phyloP scores from a whole-genome alignment of 2,888 invertebrate genomes.

The Octonoba sinensis region DNA sequence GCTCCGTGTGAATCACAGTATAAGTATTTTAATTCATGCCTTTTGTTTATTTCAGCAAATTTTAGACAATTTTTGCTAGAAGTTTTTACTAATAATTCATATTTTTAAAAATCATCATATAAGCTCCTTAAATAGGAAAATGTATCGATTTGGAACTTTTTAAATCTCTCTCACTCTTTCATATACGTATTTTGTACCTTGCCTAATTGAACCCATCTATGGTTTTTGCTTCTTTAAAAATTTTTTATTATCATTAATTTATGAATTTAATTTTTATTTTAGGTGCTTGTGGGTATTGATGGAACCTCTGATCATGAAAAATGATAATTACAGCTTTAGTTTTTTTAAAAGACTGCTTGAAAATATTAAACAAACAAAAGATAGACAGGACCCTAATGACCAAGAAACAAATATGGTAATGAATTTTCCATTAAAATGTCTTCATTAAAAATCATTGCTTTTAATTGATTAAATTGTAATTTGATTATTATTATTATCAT shows the following conservation, averaged over 20 bases:
- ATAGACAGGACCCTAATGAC: conserved; percentile 86
- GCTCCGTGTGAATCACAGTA: too few relatives aligned
- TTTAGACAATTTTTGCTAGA: too few relatives aligned
- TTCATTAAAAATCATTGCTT: not conserved
- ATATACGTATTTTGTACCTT: too few relatives aligned
- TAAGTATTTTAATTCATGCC: too few relatives aligned
- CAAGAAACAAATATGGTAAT: conserved; percentile 85
- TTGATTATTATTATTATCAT: not conserved
- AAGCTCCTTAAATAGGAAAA: too few relatives aligned
- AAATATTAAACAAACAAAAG: conserved; percentile 93
- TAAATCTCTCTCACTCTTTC: too few relatives aligned
- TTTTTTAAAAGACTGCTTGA: conserved; percentile 95
- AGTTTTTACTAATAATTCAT: too few relatives aligned
- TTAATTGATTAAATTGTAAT: not conserved
- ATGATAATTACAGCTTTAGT: conserved; percentile 93
- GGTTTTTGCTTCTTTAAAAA: too few relatives aligned
- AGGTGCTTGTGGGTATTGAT: conserved; percentile 92
- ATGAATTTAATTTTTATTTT: conserved; percentile 24
- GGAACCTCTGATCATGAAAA: conserved; percentile 92
- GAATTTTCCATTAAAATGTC: not conserved
- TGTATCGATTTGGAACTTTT: too few relatives aligned
- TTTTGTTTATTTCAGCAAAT: too few relatives aligned
- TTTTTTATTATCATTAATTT: not conserved
- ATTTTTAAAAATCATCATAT: too few relatives aligned
- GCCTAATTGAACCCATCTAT: too few relatives aligned